Evolutionary conservation across 2,113 vertebrate species (phyloP), one percentile per base, ranked within the genome.

Genomic region (Upupa epops): DNA sequence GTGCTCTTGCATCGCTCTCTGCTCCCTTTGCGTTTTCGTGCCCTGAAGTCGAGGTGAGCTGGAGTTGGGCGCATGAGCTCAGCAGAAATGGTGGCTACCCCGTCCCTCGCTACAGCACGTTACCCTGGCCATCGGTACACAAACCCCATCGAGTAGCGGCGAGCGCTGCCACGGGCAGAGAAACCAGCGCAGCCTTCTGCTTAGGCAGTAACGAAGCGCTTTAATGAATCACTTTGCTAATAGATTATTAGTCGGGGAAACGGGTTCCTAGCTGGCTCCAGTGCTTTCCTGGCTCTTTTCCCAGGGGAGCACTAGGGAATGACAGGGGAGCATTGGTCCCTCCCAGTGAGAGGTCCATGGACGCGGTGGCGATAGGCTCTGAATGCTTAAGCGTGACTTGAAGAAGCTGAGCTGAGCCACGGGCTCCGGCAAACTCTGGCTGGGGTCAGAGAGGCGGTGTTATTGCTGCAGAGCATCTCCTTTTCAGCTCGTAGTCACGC

Each of bases 81-180:
- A 93, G 94, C 95, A 95, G 86, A 90, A 93, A 94, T 76, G 74
- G 17, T 73, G 93, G 92, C 86, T 94, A 83, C 94, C 59, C 29
- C 61, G 34, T 93, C 83, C 52, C 78, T 86, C 5, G 36, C 92
- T 68, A 88, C 93, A 76, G 89, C n/a, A 17, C 10, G 14, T 49
- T 86, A 42, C 73, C 81, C 91, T 95, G 88, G 79, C 91, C 89
- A 65, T 83, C 19, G 25, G 64, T 34, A 5, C 65, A 70, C 68
- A 88, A 90, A 88, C 86, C 66, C 29, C 12, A 86, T 86, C 91
- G 60, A 45, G 49, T 89, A 90, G 81, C 19, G 26, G 70, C 26
- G 63, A 74, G 42, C 3, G 18, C 81, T 83, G 63, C 42, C 52
- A 5, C 1, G 8, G 52, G 72, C 64, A 66, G 52, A 17, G 54